These are phyloP conservation scores for Myanophis thanlyinensis DNA, from an alignment of 2,113 vertebrate species.

Conservation along the genomic window DNA sequence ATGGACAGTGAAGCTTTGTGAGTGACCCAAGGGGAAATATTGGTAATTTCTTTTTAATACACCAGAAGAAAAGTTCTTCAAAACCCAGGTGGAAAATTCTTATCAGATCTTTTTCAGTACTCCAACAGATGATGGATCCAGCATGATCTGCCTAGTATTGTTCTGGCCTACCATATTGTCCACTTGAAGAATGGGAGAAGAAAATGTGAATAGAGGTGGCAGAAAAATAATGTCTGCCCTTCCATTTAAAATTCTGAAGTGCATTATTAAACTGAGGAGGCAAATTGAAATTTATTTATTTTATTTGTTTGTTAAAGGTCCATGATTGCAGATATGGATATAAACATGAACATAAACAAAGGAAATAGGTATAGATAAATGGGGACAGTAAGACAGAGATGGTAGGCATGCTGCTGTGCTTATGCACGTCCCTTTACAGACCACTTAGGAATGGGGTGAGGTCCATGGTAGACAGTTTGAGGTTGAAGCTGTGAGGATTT, in stretches of 20 bases:
- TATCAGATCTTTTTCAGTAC: background rate
- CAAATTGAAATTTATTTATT: no score
- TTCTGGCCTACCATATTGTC: background rate
- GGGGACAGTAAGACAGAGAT: no score
- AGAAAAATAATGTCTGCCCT: background rate
- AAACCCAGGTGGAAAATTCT: background rate
- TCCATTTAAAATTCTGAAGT: background rate
- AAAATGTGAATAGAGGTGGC: background rate
- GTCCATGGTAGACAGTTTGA: no score
- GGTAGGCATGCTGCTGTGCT: no score
- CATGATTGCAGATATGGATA: no score
- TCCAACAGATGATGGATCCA: background rate
- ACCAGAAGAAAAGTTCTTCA: background rate
- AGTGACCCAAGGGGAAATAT: background rate
- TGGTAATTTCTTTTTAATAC: background rate
- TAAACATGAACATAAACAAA: no score
- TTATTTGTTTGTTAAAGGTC: no score
- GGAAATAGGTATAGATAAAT: no score
- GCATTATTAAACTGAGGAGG: background rate
- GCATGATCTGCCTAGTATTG: background rate
- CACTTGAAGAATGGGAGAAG: background rate
- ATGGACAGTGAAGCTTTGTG: background rate
- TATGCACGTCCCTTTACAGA: no score
- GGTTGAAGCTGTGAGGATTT: no score
- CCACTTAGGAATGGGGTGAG: no score